Evolutionary conservation across 2,113 vertebrate genomes (phyloP).

Genomic region (Danionella cerebrum): DNA sequence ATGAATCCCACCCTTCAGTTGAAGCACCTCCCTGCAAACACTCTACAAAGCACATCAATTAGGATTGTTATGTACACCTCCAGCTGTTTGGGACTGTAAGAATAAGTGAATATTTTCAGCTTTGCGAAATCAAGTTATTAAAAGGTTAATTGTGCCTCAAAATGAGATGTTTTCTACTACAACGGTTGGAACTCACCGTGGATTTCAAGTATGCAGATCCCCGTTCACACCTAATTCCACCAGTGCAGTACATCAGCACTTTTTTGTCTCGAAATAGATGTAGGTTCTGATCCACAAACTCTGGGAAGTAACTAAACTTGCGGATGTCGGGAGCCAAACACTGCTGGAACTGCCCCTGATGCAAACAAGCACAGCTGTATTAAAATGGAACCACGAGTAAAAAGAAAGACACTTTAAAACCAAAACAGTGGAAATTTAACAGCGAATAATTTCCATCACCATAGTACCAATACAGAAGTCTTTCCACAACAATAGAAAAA

Average conservation of each 20-base stretch:
- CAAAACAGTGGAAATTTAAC: too few relatives aligned
- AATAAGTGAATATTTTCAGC: too few relatives aligned
- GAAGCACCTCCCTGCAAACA: constrained; percentile 87
- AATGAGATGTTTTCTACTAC: too few relatives aligned
- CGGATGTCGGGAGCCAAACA: constrained; percentile 92
- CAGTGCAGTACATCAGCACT: constrained; percentile 96
- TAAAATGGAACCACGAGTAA: too few relatives aligned
- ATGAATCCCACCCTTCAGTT: constrained; percentile 95
- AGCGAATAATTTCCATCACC: too few relatives aligned
- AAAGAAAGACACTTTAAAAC: too few relatives aligned
- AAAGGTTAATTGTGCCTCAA: too few relatives aligned
- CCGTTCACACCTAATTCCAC: constrained; percentile 92
- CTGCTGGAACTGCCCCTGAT: constrained; percentile 82
- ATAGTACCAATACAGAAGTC: too few relatives aligned
- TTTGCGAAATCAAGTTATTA: too few relatives aligned
- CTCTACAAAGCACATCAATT: constrained; percentile 67
- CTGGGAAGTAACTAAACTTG: constrained; percentile 98
- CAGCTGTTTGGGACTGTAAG: too few relatives aligned
- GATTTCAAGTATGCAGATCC: constrained; percentile 89
- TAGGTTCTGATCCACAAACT: constrained; percentile 85
- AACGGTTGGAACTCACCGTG: constrained; percentile 71
- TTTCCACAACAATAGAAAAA: too few relatives aligned
- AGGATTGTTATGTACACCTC: too few relatives aligned
- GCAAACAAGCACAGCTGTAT: background rate
- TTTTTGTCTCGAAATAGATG: constrained; percentile 84